phyloP scores from a whole-genome alignment of 2,797 vertebrate genomes.

The Hapalemur alaotrensis region DNA sequence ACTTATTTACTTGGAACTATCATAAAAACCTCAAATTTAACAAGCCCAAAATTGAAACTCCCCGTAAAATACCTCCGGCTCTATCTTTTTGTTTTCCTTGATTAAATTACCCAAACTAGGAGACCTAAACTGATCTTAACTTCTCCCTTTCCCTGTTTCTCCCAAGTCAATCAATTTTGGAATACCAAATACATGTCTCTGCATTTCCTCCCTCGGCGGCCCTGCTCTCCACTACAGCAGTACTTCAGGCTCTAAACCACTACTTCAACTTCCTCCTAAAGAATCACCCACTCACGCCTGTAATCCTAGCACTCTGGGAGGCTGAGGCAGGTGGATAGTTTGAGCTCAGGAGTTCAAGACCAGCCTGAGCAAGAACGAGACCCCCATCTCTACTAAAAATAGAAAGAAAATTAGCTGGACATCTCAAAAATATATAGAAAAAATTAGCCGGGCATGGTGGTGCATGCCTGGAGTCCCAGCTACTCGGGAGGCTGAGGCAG shows the following conservation, averaged over 20 bases:
- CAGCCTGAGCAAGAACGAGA: too few relatives aligned
- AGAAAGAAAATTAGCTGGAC: too few relatives aligned
- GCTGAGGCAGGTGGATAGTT: too few relatives aligned
- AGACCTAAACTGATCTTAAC: background rate
- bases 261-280: background rate
- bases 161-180: background rate
- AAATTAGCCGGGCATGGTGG: too few relatives aligned
- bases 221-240: background rate
- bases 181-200: background rate
- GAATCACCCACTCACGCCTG: background rate
- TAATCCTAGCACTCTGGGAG: too few relatives aligned
- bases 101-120: slow-evolving; percentile 10
- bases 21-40: slow-evolving; percentile 29
- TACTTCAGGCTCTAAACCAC: background rate
- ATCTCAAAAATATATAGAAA: too few relatives aligned
- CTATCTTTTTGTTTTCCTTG: background rate
- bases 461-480: too few relatives aligned
- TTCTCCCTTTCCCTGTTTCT: background rate
- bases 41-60: slow-evolving; percentile 15
- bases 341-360: too few relatives aligned
- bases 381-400: too few relatives aligned
- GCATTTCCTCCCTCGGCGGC: background rate
- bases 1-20: background rate
- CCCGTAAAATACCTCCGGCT: background rate
- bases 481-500: too few relatives aligned